A percentile compares a stretch with the other conserved stretches of the same genome.
These are phyloP conservation scores for Melieria crassipennis DNA, from an alignment of 2,888 invertebrate species.

Conservation along the genomic window DNA sequence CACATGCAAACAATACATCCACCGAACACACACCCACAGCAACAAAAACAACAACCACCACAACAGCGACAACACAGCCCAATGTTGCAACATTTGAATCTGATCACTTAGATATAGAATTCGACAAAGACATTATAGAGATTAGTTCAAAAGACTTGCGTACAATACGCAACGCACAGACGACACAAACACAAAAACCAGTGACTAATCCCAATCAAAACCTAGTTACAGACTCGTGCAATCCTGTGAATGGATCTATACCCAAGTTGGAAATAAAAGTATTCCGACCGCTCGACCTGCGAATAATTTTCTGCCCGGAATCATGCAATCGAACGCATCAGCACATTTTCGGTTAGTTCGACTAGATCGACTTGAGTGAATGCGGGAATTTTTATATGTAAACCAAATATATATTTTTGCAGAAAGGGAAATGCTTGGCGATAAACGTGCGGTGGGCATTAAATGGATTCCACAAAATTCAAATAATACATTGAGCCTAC, in stretches of 20 bases:
- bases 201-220: slow-evolving; percentile 51
- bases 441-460: slow-evolving; percentile 47
- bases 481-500: slow-evolving; percentile 41
- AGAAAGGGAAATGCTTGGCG: slow-evolving; percentile 22
- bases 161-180: background rate
- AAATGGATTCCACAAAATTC: slow-evolving; percentile 47
- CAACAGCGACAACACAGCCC: slow-evolving; percentile 26
- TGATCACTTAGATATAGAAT: slow-evolving; percentile 4
- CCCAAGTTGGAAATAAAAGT: slow-evolving; percentile 56
- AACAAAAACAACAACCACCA: slow-evolving; percentile 1
- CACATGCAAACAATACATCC: slow-evolving; percentile 14
- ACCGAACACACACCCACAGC: background rate
- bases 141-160: slow-evolving; percentile 4
- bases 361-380: background rate
- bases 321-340: slow-evolving; percentile 52
- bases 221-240: slow-evolving; percentile 37
- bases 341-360: slow-evolving; percentile 47
- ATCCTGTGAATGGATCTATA: slow-evolving; percentile 40
- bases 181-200: slow-evolving; percentile 43
- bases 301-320: slow-evolving; percentile 54
- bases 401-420: background rate
- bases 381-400: background rate
- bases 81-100: background rate
- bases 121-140: background rate
- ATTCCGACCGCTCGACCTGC: slow-evolving; percentile 55